These are phyloP conservation scores for Pachycephala philippinensis DNA, from an alignment of 2,113 vertebrate genomes.

Conservation along the genomic window DNA sequence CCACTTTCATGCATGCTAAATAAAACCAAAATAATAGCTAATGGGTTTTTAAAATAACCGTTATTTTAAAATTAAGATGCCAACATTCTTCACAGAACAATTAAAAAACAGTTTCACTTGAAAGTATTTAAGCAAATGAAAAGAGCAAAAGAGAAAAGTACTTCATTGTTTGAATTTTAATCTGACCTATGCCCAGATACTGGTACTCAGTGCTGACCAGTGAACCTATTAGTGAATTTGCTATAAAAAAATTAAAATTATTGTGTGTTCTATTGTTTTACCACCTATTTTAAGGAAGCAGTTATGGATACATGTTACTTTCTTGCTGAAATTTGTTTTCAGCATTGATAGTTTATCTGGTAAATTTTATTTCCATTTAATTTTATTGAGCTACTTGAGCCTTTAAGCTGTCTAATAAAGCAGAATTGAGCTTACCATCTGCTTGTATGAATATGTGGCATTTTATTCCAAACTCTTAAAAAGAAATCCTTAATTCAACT, in stretches of 20 bases:
- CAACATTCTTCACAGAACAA: conserved; percentile 10
- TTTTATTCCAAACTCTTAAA: background rate
- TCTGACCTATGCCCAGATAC: background rate
- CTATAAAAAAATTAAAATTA: background rate
- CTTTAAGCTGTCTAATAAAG: background rate
- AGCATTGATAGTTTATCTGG: background rate
- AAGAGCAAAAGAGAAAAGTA: background rate
- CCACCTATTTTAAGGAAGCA: background rate
- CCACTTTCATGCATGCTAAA: background rate
- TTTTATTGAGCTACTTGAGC: background rate
- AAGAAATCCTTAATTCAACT: background rate
- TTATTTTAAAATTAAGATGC: conserved; percentile 1
- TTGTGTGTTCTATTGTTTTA: background rate
- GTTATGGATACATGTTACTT: background rate
- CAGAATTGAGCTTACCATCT: background rate
- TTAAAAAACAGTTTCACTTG: background rate
- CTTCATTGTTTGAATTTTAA: background rate
- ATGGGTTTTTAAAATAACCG: background rate
- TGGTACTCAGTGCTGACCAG: background rate
- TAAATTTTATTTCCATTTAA: background rate
- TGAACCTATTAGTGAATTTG: background rate
- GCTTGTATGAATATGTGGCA: background rate
- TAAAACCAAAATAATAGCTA: conserved; percentile 6
- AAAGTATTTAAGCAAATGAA: background rate
- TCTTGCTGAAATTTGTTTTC: background rate